phyloP scores from a whole-genome alignment of 2,797 vertebrate species.

The Chromobotia macracanthus region DNA sequence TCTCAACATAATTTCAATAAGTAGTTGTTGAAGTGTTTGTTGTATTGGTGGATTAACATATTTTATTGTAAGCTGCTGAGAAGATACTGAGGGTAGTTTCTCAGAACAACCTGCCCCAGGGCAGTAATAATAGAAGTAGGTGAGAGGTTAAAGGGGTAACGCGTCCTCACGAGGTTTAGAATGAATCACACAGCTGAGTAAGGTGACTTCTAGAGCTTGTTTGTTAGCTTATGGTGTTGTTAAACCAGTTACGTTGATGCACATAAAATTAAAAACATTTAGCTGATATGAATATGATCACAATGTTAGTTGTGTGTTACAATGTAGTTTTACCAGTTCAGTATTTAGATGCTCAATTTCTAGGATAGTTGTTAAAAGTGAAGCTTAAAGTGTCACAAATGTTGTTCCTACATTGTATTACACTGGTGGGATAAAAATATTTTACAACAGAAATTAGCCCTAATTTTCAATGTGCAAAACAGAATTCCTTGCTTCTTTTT shows the following conservation, averaged over 20 bases:
- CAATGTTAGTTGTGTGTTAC: no score
- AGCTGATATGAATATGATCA: no score
- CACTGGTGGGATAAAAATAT: no score
- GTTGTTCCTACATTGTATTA: no score
- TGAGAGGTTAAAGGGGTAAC: slow-evolving; percentile 53
- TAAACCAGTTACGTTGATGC: neutral
- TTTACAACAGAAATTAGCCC: no score
- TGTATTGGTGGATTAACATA: no score
- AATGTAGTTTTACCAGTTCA: no score
- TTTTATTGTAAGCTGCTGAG: neutral
- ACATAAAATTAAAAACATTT: neutral
- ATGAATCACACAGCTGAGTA: slow-evolving; percentile 12
- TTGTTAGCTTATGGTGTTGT: neutral
- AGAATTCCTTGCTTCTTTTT: no score
- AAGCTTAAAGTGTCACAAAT: no score
- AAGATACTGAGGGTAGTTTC: neutral
- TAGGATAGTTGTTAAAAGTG: no score
- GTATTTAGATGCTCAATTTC: no score
- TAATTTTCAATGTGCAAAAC: no score
- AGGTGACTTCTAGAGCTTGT: slow-evolving; percentile 1
- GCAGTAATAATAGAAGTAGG: slow-evolving; percentile 51
- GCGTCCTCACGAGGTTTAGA: slow-evolving; percentile 29
- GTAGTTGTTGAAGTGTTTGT: neutral
- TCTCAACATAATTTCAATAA: neutral
- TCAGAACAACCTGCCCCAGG: slow-evolving; percentile 7